Conservation (phyloP, 2,888 invertebrate genomes). For the Calephelis perditalis region DNA sequence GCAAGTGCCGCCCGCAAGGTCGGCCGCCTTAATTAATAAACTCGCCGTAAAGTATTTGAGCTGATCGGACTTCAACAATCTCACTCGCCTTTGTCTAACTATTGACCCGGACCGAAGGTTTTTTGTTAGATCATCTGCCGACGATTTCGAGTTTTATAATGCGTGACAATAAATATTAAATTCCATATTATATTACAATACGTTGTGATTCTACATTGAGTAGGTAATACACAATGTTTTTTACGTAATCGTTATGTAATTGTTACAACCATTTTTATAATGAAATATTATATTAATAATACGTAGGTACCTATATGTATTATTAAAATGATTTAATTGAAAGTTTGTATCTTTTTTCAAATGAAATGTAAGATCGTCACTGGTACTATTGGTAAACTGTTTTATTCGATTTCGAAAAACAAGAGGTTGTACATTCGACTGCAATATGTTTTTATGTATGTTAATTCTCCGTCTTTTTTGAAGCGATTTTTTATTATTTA, state of each 20-base stretch:
- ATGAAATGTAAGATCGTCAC: too few species aligned
- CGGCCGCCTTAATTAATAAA: slow-evolving; percentile 78
- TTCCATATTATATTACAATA: slow-evolving; percentile 1
- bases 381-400: too few species aligned
- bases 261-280: neutral
- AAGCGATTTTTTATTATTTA: too few species aligned
- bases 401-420: too few species aligned
- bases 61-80: slow-evolving; percentile 73
- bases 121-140: slow-evolving; percentile 44
- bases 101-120: slow-evolving; percentile 63
- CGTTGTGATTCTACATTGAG: neutral
- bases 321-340: too few species aligned
- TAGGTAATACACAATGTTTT: slow-evolving; percentile 5
- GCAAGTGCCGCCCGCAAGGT: slow-evolving; percentile 76
- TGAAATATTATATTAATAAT: too few species aligned
- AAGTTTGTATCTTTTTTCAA: too few species aligned
- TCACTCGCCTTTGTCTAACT: slow-evolving; percentile 73
- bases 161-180: slow-evolving; percentile 15
- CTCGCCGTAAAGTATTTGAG: slow-evolving; percentile 77
- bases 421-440: too few species aligned
- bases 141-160: slow-evolving; percentile 20
- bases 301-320: too few species aligned
- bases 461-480: too few species aligned
- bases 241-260: slow-evolving; percentile 18
- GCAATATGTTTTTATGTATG: too few species aligned